These are phyloP conservation scores for Oncopodura yosiiana DNA, from an alignment of 1,140 invertebrate species.

Conservation along the genomic window DNA sequence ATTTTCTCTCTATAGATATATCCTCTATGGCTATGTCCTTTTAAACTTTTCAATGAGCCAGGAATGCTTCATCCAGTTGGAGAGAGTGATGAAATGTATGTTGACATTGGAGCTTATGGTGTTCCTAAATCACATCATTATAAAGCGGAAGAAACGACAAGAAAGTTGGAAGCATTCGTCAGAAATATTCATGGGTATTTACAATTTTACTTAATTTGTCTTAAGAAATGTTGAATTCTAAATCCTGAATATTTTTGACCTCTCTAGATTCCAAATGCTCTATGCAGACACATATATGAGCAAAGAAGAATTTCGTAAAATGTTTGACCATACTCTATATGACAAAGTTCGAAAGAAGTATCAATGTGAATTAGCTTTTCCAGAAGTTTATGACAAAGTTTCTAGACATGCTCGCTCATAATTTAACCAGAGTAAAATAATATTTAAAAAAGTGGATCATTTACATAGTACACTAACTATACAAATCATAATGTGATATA, in stretches of 20 bases:
- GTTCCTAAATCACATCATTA: constrained; percentile 54
- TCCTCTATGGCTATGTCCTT: constrained; percentile 75
- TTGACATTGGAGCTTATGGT: constrained; percentile 71
- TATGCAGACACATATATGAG: constrained; percentile 74
- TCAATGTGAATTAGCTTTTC: constrained; percentile 61
- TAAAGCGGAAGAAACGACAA: constrained; percentile 55
- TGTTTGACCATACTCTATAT: constrained; percentile 73
- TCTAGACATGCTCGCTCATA: constrained; percentile 53
- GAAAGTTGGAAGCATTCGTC: constrained; percentile 61
- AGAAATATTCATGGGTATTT: constrained; percentile 53
- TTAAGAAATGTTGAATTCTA: neutral
- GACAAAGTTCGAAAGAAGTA: constrained; percentile 54
- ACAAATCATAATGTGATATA: too few species aligned
- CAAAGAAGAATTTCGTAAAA: constrained; percentile 61
- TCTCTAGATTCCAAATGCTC: constrained; percentile 66
- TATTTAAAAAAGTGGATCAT: too few species aligned
- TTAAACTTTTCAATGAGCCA: constrained; percentile 55
- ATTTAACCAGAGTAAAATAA: too few species aligned
- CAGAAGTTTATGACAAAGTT: constrained; percentile 73
- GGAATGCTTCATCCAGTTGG: constrained; percentile 56
- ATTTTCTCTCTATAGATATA: constrained; percentile 50
- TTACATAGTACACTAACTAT: too few species aligned
- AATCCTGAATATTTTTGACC: neutral
- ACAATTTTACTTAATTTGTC: neutral
- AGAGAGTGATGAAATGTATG: constrained; percentile 52